A percentile compares a stretch with the other conserved stretches of the same genome.
phyloP scores from a whole-genome alignment of 1,140 invertebrate species.

The Papilio xuthus region DNA sequence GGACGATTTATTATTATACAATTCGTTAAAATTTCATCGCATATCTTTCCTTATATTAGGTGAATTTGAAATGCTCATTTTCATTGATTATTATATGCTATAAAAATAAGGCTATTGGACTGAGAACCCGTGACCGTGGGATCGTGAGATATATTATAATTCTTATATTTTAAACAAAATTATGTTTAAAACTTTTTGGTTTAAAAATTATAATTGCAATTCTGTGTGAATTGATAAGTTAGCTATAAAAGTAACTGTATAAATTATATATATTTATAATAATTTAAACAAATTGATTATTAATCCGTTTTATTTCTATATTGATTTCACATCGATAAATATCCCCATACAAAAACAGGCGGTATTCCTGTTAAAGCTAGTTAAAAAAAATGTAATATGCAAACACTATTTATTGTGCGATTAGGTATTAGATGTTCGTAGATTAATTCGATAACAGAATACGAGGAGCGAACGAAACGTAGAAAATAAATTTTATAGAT shows the following conservation, averaged over 20 bases:
- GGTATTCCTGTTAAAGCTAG: neutral
- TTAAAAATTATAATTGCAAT: neutral
- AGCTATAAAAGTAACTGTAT: neutral
- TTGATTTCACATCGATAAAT: slow-evolving; percentile 2
- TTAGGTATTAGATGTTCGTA: slow-evolving; percentile 23
- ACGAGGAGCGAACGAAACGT: slow-evolving; percentile 30
- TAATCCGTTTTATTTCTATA: neutral
- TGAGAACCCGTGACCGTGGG: neutral
- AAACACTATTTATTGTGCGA: slow-evolving; percentile 18
- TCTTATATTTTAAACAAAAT: neutral
- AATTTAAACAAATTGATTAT: neutral
- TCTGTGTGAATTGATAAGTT: neutral
- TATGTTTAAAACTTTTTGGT: neutral
- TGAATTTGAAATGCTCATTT: neutral
- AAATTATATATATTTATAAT: neutral
- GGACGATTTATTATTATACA: neutral
- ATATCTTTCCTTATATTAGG: neutral
- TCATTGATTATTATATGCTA: neutral
- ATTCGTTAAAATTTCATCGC: neutral
- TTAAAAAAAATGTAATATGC: slow-evolving; percentile 24
- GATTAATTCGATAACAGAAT: slow-evolving; percentile 33
- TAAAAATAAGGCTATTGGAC: neutral
- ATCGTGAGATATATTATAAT: neutral
- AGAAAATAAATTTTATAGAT: slow-evolving; percentile 34
- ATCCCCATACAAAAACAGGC: slow-evolving; percentile 5